Percentiles rank a stretch among this genome's conserved stretches.
Conservation (phyloP, 2,888 invertebrate species). For the Omphaloscelis lunosa region DNA sequence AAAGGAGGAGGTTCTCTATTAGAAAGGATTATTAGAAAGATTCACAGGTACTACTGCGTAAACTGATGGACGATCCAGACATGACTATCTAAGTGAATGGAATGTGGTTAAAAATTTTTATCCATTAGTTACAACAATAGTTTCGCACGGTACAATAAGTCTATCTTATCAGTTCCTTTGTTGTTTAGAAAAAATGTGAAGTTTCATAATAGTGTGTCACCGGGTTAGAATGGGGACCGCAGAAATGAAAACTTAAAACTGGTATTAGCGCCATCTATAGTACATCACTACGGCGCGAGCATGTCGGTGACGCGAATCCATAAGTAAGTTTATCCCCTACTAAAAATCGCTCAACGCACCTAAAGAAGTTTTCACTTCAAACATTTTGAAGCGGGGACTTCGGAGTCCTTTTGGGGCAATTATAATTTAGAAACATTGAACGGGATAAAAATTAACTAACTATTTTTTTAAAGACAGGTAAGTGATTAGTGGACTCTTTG, state of each 20-base stretch:
- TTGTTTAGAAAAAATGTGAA: conserved; percentile 18
- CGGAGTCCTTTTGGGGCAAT: not conserved
- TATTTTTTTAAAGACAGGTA: no score
- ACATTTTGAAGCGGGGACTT: no score
- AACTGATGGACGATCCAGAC: not conserved
- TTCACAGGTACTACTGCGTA: not conserved
- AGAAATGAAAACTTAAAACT: no score
- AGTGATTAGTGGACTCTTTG: no score
- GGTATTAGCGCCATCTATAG: no score
- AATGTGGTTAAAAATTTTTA: conserved; percentile 24
- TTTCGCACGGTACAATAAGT: conserved; percentile 34
- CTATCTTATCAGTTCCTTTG: conserved; percentile 24
- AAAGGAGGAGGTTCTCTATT: not conserved
- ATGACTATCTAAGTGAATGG: conserved; percentile 16
- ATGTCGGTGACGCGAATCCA: no score
- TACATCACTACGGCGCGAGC: no score
- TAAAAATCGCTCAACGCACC: no score
- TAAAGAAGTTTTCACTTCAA: no score
- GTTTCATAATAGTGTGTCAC: conserved; percentile 22
- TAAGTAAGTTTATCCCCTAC: no score
- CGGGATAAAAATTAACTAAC: no score
- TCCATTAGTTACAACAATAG: conserved; percentile 20
- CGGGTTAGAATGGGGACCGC: no score
- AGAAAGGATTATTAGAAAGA: not conserved
- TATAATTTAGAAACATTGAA: not conserved